phyloP scores from a whole-genome alignment of 2,888 invertebrate genomes.

The Lepidochrysops patricia region DNA sequence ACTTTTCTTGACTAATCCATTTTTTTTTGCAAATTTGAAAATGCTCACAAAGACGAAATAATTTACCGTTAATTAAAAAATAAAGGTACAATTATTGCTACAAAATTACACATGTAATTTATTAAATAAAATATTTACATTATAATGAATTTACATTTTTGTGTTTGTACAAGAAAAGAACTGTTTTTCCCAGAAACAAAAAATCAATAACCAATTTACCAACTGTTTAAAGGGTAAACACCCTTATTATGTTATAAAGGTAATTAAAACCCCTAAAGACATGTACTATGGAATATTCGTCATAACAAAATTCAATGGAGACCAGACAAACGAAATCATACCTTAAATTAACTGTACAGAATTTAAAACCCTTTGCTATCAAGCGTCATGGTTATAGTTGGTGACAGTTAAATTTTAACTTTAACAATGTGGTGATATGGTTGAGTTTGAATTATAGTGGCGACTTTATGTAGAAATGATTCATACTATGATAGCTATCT shows the following conservation, averaged over 20 bases:
- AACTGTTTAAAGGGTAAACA: neutral
- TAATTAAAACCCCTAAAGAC: neutral
- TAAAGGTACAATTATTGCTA: no score
- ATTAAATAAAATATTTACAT: no score
- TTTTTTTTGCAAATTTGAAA: neutral
- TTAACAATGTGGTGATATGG: neutral
- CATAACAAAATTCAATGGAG: neutral
- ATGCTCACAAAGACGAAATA: neutral
- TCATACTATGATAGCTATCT: neutral
- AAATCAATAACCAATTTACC: neutral
- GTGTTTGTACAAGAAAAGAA: no score
- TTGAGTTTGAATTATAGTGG: neutral
- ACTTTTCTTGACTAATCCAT: no score
- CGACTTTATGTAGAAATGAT: neutral
- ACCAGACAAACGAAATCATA: neutral
- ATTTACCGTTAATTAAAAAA: neutral
- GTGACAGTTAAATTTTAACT: neutral
- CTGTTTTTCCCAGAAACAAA: neutral
- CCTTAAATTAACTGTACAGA: neutral
- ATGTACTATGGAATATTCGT: neutral
- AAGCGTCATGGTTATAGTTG: conserved; percentile 19
- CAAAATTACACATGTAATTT: no score
- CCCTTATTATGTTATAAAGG: neutral
- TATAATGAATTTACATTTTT: no score
- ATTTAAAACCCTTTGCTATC: neutral